Evolutionary conservation across 2,888 invertebrate genomes (phyloP), one percentile per base, ranked within the genome.

Genomic region (Muscina levida): DNA sequence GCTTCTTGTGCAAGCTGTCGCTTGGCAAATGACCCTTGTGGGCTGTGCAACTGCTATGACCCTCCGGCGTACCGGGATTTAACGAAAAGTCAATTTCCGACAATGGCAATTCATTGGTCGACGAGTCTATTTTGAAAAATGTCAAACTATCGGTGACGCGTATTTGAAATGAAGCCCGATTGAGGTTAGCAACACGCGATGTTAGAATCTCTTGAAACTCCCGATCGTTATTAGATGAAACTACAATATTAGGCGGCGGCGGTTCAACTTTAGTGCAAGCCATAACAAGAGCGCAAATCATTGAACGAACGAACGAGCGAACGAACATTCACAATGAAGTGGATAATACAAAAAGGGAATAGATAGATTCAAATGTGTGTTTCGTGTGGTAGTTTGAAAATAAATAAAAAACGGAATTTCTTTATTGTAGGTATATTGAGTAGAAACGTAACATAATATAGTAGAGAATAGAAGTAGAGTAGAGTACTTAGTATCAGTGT

Each of bases 101-200:
- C 85, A 94, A 89, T 75, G 94, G 94, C 85, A 94, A 90, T 90
- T 94, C 94, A 91, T 94, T 94, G 82, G 93, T 94, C n/a, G 94
- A 92, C 70, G 93, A 93, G 87, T 92, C 92, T 39, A 89, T 89
- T 84, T 89, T 89, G 74, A 86, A 89, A 56, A 89, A 86, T 11
- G 89, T 87, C 72, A 88, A 77, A 24, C 85, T 85, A 56, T 88
- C 87, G 15, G 88, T 88, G 65, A 89, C 85, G 1, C 88, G 88
- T 51, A 89, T 87, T 83, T 87, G 87, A 48, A 87, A 84, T n/a
- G 83, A 80, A 1, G 84, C 82, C 8, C 82, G 77, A 82, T 84
- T 85, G 17, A 42, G 68, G 62, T 82, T 82, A 83, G 72, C 79
- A 22, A 37, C 17, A 46, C 84, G 84, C 19, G 83, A 79, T 53